Base-by-base conservation (phyloP, 2,888 invertebrate genomes). In the Drosophila leonis region DNA sequence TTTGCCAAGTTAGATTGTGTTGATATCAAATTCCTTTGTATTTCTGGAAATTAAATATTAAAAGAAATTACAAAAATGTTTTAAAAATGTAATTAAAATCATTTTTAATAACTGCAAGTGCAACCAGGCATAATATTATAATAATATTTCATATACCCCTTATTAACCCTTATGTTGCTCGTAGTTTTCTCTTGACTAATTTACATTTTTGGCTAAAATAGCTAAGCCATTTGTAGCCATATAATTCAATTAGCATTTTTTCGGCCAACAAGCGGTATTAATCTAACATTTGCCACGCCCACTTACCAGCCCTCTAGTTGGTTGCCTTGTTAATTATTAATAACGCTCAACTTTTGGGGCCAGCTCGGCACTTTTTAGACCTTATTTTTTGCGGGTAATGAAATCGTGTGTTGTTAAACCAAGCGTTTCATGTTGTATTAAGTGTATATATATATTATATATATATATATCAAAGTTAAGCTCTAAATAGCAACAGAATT, bases 261-360 rank as follows among this genome's bases (percentile, higher is more conserved):
- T 49, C 42, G 54, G 74, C 46, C 29, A 24, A 24, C 37, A 29
- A 27, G 54, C 41, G 41, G 18, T 39, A 62, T 65, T 60, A 65
- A 56, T 12, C 44, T 52, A 41, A 18, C 37, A 27, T 49, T 56
- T 33, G 51, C 39, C 39, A 65, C 54, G 64, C 74, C 72, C 9
- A 7, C 1, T 12, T 3, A 12, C 12, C 18, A 31, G 6, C 13
- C 20, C 6, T 7, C 29, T 9, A 15, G 41, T 31, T 29, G 35
- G 29, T 4, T 41, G 60, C 31, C 63, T 71, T 52, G 46, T 75
- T 72, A 82, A 77, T 82, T 80, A 88, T 85, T 84, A 75, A 88
- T 76, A 75, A 70, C 67, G 75, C 10, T 78, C 70, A 71, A 76
- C 24, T 59, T 70, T 76, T 67, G 24, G 27, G 35, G 24, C 49